phyloP scores from a whole-genome alignment of 2,888 invertebrate species.

The Kuschelorhynchus macadamiae region DNA sequence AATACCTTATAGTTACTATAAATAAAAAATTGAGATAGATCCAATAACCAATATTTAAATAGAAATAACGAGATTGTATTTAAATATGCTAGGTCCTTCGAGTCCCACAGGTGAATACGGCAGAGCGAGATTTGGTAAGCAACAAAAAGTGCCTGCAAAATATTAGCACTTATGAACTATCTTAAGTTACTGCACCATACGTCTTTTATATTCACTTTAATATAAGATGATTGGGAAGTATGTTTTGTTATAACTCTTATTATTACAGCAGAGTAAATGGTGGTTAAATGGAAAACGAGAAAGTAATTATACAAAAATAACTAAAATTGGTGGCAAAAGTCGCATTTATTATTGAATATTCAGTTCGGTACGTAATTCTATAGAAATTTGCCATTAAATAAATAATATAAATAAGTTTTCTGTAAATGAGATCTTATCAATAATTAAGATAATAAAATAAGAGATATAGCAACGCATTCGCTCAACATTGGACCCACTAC shows the following conservation, averaged over 20 bases:
- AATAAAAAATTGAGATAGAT: too few species aligned
- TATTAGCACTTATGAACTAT: slow-evolving; percentile 15
- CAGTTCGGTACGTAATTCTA: not conserved
- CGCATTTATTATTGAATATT: not conserved
- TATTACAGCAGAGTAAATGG: not conserved
- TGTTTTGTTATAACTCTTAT: not conserved
- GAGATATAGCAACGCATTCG: too few species aligned
- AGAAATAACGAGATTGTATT: not conserved
- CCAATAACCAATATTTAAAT: too few species aligned
- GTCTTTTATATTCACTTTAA: slow-evolving; percentile 10
- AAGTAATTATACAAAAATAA: not conserved
- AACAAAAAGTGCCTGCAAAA: slow-evolving; percentile 9
- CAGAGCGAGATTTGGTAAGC: slow-evolving; percentile 66
- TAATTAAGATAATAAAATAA: too few species aligned
- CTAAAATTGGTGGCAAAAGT: not conserved
- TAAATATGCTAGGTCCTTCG: slow-evolving; percentile 61
- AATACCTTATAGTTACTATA: too few species aligned
- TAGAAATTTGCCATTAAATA: too few species aligned
- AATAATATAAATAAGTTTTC: too few species aligned
- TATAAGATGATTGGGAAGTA: slow-evolving; percentile 2
- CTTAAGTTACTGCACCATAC: slow-evolving; percentile 15
- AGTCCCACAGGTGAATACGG: slow-evolving; percentile 63
- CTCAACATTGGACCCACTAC: too few species aligned
- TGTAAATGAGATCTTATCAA: too few species aligned
- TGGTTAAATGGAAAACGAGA: not conserved